Base-by-base conservation (phyloP, 1,140 invertebrate genomes). In the Wasmannia auropunctata region DNA sequence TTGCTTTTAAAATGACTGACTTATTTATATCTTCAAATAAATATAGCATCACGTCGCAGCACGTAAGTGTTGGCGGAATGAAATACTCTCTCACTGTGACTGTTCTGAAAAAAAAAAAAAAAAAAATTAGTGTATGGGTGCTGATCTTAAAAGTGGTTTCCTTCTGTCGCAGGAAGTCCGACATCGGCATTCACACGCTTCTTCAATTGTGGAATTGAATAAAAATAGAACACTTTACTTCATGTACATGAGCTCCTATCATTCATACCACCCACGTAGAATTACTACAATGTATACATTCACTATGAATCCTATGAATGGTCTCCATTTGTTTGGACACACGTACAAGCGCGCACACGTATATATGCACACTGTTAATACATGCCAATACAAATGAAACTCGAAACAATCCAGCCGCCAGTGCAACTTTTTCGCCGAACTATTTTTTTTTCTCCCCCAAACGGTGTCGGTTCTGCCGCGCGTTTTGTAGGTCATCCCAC, bases 221-320 rank as follows among this genome's bases (percentile, higher is more conserved):
- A 70, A 70, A 81, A 67, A 70, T 25, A 79, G 34, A 76, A 60
- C 34, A 76, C 51, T 43, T 81, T 37, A 72, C 22, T n/a, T 72
- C 49, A n/a, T 40, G 46, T 70, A 58, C 51, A 72, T 51, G 43
- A 80, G 60, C 60, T 37, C 37, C 34, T 72, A 81, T 70, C 51
- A 72, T 83, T 83, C 65, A 72, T 34, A 72, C 49, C 51, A 81
- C 43, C 43, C 51, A 40, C 43, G 37, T 56, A 72, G 34, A 72
- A 81, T 81, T 31, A 56, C 37, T 72, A 72, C 79, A 58, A 72
- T 72, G 67, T 58, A n/a, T n/a, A 51, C 79, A 72, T 83, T 83
- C 51, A 46, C 37, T 34, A 58, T 22, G 37, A 72, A 72, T 72
- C 51, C 22, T 83, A n/a, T n/a, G 31, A 83, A 83, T 72, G 67